These are phyloP conservation scores for Thamnophis sirtalis DNA, from an alignment of 2,113 vertebrate species.

Conservation along the genomic window DNA sequence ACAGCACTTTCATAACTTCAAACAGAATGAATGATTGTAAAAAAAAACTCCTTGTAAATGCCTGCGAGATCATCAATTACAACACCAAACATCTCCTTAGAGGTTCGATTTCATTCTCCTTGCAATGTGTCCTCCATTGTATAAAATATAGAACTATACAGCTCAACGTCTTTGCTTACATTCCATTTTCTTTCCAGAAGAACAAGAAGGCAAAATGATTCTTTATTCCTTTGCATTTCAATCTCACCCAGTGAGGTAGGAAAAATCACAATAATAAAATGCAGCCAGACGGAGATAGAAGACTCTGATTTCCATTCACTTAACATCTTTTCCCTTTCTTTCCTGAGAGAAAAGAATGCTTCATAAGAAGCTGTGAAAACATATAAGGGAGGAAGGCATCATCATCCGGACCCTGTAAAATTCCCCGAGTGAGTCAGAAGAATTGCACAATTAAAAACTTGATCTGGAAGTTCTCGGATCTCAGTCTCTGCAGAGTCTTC, in stretches of 20 bases:
- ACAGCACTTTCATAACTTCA: background rate
- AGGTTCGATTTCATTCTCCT: background rate
- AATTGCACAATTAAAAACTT: background rate
- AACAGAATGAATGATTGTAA: background rate
- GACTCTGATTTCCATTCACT: background rate
- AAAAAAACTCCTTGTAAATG: background rate
- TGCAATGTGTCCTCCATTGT: background rate
- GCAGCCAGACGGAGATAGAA: background rate
- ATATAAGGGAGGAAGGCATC: background rate
- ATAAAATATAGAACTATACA: background rate
- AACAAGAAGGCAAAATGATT: background rate
- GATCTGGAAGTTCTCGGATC: background rate
- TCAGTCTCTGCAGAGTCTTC: background rate
- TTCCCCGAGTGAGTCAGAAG: background rate
- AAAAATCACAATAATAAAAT: background rate
- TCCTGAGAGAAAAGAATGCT: background rate
- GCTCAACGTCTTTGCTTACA: background rate
- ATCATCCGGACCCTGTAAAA: background rate
- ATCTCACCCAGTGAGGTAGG: background rate
- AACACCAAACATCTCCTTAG: background rate
- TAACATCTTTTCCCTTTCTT: background rate
- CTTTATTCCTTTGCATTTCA: background rate
- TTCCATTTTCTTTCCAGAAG: background rate
- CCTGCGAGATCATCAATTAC: background rate
- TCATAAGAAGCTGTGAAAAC: background rate